phyloP scores from a whole-genome alignment of 2,797 vertebrate genomes.

The Rhincodon typus region DNA sequence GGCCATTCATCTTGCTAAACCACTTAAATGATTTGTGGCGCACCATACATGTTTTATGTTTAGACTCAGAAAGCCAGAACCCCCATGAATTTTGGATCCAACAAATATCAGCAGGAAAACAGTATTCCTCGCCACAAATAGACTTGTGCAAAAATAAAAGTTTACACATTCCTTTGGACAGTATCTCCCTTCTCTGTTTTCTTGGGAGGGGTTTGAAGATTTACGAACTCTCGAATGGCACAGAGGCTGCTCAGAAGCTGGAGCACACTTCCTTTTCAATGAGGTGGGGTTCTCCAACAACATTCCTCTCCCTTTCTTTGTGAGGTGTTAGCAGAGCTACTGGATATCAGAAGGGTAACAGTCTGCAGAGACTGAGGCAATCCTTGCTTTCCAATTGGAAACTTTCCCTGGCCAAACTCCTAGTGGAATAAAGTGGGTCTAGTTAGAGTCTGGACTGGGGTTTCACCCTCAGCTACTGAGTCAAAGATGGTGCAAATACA shows the following conservation, averaged over 20 bases:
- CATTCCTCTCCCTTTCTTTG: background rate
- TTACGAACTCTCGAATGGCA: background rate
- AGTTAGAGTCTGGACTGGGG: background rate
- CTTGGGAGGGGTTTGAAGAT: background rate
- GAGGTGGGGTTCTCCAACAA: background rate
- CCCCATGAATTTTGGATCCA: background rate
- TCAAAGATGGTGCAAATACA: background rate
- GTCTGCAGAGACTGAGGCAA: background rate
- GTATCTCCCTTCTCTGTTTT: background rate
- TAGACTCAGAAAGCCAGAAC: background rate
- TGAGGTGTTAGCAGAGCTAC: background rate
- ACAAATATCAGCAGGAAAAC: background rate
- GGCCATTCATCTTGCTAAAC: background rate
- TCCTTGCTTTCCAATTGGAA: background rate
- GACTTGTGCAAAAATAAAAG: constrained; percentile 4
- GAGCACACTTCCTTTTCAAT: background rate
- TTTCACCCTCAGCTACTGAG: background rate
- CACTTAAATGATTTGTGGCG: background rate
- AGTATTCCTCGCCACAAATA: background rate
- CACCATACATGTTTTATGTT: background rate
- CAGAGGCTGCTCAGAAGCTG: background rate
- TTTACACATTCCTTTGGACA: background rate
- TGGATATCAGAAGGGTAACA: background rate
- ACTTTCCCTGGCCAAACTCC: background rate
- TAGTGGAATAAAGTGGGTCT: background rate